A percentile compares a stretch with the other conserved stretches of the same genome.
Evolutionary conservation across 1,140 invertebrate genomes (phyloP).

Genomic region (Lepidurus packardi): DNA sequence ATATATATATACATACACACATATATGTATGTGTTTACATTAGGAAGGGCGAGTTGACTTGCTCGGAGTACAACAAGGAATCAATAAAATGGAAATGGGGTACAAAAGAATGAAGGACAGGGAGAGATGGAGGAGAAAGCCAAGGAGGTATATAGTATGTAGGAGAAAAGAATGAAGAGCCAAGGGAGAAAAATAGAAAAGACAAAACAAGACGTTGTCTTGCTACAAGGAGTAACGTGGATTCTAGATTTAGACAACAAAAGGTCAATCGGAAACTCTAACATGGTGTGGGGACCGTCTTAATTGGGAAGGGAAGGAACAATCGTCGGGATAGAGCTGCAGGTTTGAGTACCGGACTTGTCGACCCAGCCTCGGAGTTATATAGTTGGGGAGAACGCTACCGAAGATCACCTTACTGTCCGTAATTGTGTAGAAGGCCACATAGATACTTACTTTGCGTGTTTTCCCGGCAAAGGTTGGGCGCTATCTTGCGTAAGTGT

Average conservation of each 20-base stretch:
- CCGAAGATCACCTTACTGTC: too few relatives aligned
- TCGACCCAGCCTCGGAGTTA: neutral
- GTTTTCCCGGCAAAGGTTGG: too few relatives aligned
- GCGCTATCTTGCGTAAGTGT: too few relatives aligned
- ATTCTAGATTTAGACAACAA: neutral
- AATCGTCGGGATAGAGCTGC: neutral
- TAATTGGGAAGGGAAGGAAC: neutral
- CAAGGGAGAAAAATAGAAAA: too few relatives aligned
- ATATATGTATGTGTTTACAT: too few relatives aligned
- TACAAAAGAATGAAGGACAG: neutral
- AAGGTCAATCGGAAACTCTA: neutral
- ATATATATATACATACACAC: too few relatives aligned
- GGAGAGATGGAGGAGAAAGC: neutral
- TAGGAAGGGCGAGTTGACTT: too few relatives aligned
- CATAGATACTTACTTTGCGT: too few relatives aligned
- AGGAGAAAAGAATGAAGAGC: neutral
- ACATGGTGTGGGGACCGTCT: neutral
- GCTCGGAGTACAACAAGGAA: neutral
- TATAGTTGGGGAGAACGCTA: neutral
- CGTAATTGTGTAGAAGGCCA: too few relatives aligned
- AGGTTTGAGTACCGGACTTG: neutral
- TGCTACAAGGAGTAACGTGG: neutral
- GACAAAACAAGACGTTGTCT: neutral
- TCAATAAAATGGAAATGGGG: constrained; percentile 11
- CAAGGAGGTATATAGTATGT: neutral